Conservation (phyloP, 2,797 vertebrate species). For the Sebastes diploproa region DNA sequence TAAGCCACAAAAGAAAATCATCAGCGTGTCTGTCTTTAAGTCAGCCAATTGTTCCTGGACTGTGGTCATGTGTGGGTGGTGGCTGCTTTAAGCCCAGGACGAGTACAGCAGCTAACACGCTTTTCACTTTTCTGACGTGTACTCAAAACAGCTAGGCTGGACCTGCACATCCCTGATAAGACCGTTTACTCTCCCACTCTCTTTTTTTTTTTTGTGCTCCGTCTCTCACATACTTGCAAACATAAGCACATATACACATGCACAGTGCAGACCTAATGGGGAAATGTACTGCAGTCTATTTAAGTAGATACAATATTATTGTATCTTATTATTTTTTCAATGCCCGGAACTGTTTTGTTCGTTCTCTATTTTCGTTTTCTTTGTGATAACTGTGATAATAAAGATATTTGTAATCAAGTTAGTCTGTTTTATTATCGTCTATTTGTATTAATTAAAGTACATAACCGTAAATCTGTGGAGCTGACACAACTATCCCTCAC, state of each 20-base stretch:
- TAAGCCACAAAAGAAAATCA: constrained; percentile 46
- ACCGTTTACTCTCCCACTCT: constrained; percentile 43
- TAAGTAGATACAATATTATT: constrained; percentile 41
- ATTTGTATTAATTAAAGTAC: too few species aligned
- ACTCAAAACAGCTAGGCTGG: constrained; percentile 54
- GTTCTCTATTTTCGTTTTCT: background rate
- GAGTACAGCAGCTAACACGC: constrained; percentile 21
- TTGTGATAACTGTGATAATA: constrained; percentile 43
- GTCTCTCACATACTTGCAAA: constrained; percentile 27
- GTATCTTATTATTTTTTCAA: background rate
- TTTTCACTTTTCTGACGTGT: constrained; percentile 51
- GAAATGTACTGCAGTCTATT: constrained; percentile 46
- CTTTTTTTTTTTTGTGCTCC: background rate
- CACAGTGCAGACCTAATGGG: constrained; percentile 4
- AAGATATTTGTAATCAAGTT: constrained; percentile 29
- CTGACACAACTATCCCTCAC: background rate
- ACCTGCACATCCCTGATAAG: constrained; percentile 77
- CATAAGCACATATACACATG: constrained; percentile 34
- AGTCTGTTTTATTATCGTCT: background rate
- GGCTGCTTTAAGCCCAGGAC: constrained; percentile 40
- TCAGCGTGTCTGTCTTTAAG: constrained; percentile 52
- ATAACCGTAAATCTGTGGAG: background rate
- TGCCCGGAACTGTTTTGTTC: background rate
- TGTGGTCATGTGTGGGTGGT: constrained; percentile 26
- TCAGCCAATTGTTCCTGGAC: constrained; percentile 25